Conservation (phyloP, 2,797 vertebrate genomes). For the Acrossocheilus wenchowensis region DNA sequence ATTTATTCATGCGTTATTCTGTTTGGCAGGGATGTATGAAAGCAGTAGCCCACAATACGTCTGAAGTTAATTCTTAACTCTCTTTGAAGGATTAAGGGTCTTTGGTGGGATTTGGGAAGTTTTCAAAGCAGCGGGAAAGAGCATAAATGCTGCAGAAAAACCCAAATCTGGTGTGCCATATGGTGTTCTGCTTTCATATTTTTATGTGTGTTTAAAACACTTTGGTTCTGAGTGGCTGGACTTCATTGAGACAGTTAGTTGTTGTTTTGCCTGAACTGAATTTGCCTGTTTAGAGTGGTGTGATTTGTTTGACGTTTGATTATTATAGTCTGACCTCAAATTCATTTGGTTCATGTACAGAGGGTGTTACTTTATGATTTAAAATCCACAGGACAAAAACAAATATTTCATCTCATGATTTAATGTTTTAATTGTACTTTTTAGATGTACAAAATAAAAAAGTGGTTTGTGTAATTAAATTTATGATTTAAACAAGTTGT, state of each 20-base stretch:
- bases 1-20: not conserved
- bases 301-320: slow-evolving; percentile 20
- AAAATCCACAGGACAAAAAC: not conserved
- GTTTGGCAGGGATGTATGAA: not conserved
- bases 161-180: not conserved
- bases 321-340: not conserved
- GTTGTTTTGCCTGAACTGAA: not conserved
- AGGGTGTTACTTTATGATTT: not conserved
- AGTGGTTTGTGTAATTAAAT: not conserved
- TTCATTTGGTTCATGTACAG: not conserved
- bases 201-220: not conserved
- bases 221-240: not conserved
- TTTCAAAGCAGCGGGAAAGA: slow-evolving; percentile 6
- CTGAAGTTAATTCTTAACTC: slow-evolving; percentile 23
- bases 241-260: not conserved
- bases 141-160: not conserved
- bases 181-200: not conserved
- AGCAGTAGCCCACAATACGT: not conserved
- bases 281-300: not conserved
- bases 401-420: not conserved
- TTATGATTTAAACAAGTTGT: not conserved
- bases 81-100: slow-evolving; percentile 32
- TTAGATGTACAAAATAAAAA: not conserved
- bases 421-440: not conserved
- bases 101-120: slow-evolving; percentile 29